These are phyloP conservation scores for Chionoecetes opilio DNA, from an alignment of 1,140 invertebrate genomes.

Conservation along the genomic window DNA sequence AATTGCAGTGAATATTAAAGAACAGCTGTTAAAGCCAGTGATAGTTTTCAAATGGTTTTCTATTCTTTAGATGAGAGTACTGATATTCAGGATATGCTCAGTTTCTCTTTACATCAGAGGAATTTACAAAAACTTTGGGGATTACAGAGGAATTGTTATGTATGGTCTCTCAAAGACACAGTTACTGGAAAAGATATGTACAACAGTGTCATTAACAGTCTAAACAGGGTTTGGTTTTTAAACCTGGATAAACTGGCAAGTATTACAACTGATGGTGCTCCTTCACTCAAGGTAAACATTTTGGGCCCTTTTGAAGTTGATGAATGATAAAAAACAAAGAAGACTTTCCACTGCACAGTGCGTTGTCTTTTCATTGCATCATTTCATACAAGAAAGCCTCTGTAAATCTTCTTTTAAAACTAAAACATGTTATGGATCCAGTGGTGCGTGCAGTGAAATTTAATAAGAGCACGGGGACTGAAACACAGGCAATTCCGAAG, in stretches of 20 bases:
- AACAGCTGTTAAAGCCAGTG: constrained; percentile 41
- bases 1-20: constrained; percentile 53
- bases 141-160: constrained; percentile 2
- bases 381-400: neutral
- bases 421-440: constrained; percentile 40
- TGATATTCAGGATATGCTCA: constrained; percentile 44
- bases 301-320: constrained; percentile 41
- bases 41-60: neutral
- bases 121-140: neutral
- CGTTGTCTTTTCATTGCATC: neutral
- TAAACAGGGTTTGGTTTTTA: constrained; percentile 43
- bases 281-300: constrained; percentile 56
- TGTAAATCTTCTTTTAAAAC: constrained; percentile 56
- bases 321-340: constrained; percentile 64
- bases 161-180: constrained; percentile 47
- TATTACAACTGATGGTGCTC: constrained; percentile 67
- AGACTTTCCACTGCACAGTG: constrained; percentile 59
- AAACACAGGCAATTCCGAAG: too few relatives aligned
- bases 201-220: constrained; percentile 59
- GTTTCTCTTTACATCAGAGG: neutral
- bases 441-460: neutral
- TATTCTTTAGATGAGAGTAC: neutral
- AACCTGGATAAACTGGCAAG: constrained; percentile 59
- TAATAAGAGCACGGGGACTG: too few relatives aligned
- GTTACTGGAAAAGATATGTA: constrained; percentile 54